Evolutionary conservation across 2,113 vertebrate genomes (phyloP).

Genomic region (Todiramphus saurophagus): DNA sequence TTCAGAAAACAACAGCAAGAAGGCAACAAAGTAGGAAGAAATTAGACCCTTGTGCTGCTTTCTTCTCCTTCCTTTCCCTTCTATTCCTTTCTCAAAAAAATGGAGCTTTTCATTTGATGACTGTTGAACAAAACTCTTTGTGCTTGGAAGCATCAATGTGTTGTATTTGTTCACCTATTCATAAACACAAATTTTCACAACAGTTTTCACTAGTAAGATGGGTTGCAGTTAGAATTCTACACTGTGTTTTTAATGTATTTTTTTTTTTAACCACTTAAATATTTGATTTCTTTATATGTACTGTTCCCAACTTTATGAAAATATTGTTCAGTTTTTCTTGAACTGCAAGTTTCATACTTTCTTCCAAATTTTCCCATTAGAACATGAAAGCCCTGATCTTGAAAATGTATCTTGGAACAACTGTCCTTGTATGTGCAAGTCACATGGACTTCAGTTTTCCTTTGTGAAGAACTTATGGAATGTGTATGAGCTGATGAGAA

Average conservation of each 20-base stretch:
- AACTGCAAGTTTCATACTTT: not conserved
- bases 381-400: not conserved
- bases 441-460: not conserved
- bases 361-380: not conserved
- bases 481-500: not conserved
- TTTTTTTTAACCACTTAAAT: not conserved
- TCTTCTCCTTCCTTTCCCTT: no score
- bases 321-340: not conserved
- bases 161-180: not conserved
- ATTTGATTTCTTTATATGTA: not conserved
- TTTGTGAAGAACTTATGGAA: not conserved
- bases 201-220: not conserved
- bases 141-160: not conserved
- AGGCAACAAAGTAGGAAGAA: not conserved
- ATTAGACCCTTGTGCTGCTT: not conserved
- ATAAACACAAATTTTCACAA: not conserved
- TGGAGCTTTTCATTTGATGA: not conserved
- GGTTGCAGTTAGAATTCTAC: not conserved
- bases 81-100: not conserved
- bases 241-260: not conserved
- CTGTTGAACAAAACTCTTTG: not conserved
- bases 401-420: not conserved
- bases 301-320: not conserved
- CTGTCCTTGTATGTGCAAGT: not conserved
- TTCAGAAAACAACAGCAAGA: not conserved